Conservation (phyloP, 2,113 vertebrate species). For the Rhizomys pruinosus region DNA sequence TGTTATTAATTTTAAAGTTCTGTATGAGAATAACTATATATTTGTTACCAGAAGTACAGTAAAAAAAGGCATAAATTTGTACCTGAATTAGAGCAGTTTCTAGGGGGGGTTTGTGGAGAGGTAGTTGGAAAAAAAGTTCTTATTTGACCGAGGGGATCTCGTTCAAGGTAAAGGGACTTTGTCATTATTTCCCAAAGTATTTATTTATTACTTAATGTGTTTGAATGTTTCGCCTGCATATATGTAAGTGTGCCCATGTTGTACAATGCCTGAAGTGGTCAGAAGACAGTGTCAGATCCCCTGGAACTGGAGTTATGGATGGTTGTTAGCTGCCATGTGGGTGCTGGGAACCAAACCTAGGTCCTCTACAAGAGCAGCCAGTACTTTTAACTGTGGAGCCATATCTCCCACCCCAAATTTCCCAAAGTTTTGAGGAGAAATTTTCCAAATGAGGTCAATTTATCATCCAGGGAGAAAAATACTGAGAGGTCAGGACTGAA, state of each 20-base stretch:
- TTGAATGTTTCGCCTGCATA: no score
- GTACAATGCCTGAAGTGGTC: no score
- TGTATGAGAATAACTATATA: constrained; percentile 61
- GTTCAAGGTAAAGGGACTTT: not conserved
- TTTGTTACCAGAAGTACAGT: constrained; percentile 59
- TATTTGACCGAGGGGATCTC: not conserved
- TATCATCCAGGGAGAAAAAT: not conserved
- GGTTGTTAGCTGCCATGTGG: no score
- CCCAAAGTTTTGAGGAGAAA: not conserved
- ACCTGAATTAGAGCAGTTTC: constrained; percentile 26
- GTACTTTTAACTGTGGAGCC: no score
- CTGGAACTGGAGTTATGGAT: no score
- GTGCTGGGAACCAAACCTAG: no score
- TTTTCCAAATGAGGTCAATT: not conserved
- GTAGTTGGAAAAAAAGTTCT: no score
- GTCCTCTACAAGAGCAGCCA: no score
- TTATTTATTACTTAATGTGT: no score
- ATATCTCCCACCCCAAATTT: no score
- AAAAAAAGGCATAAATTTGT: constrained; percentile 63
- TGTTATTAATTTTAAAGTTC: constrained; percentile 68
- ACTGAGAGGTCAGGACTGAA: not conserved
- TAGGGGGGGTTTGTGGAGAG: not conserved
- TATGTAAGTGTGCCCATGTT: no score
- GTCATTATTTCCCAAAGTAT: not conserved
- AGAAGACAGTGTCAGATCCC: no score